phyloP scores from a whole-genome alignment of 2,113 vertebrate genomes.

The Tricholaema leucomelas region DNA sequence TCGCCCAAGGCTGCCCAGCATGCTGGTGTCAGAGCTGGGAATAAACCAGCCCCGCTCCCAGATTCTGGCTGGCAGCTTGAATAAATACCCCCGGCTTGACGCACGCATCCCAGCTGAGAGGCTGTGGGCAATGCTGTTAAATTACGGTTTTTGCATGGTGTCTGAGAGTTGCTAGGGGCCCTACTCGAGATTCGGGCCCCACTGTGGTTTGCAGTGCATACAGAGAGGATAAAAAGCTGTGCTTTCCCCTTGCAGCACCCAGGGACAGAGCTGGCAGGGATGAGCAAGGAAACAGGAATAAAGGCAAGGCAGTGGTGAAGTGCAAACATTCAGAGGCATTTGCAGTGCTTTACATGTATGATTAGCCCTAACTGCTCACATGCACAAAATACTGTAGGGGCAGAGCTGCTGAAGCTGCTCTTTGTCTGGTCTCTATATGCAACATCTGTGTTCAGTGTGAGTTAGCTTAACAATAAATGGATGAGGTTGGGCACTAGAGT shows the following conservation, averaged over 20 bases:
- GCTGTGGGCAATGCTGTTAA: background rate
- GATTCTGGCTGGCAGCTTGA: background rate
- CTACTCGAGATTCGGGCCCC: background rate
- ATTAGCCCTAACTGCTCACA: background rate
- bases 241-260: background rate
- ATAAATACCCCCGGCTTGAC: background rate
- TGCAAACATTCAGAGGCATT: background rate
- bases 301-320: background rate
- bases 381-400: background rate
- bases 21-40: background rate
- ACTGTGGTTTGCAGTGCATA: rapidly evolving
- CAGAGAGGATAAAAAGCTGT: background rate
- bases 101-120: background rate
- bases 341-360: background rate
- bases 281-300: background rate
- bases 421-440: background rate
- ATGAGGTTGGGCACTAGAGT: background rate
- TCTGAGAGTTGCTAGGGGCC: background rate
- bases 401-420: background rate
- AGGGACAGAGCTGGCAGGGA: background rate
- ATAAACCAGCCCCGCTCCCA: background rate
- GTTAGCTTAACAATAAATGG: background rate
- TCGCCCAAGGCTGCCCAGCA: background rate
- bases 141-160: background rate
- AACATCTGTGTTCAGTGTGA: background rate